phyloP scores from a whole-genome alignment of 2,888 invertebrate species.

The Nomada flava region DNA sequence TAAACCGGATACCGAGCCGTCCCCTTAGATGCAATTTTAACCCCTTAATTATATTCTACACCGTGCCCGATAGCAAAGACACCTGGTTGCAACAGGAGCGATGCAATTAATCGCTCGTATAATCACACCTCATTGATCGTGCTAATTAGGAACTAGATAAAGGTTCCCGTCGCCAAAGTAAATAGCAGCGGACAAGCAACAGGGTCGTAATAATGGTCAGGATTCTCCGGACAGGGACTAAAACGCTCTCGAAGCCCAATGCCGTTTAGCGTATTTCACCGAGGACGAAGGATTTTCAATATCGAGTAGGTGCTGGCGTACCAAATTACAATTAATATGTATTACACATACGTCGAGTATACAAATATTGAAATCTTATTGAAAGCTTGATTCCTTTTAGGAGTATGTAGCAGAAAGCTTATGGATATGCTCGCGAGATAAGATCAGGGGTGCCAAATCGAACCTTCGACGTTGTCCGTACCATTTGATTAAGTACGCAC shows the following conservation, averaged over 20 bases:
- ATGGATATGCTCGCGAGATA: background rate
- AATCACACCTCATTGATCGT: conserved; percentile 41
- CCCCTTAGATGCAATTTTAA: background rate
- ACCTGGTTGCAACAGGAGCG: background rate
- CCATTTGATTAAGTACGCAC: conserved; percentile 1
- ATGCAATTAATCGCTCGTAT: conserved; percentile 34
- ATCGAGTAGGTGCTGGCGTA: background rate
- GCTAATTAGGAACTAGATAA: conserved; percentile 19
- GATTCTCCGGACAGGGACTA: background rate
- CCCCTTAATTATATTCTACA: conserved; percentile 20
- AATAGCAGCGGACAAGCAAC: conserved; percentile 7
- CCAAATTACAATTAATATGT: no score
- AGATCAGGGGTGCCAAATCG: background rate
- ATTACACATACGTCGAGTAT: no score
- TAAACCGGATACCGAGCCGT: background rate
- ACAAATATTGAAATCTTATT: background rate
- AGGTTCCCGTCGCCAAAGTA: background rate
- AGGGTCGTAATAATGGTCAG: background rate
- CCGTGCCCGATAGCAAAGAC: conserved; percentile 36
- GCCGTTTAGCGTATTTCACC: background rate
- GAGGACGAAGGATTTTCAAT: background rate
- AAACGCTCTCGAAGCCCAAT: background rate
- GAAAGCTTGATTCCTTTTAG: no score
- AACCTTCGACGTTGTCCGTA: background rate
- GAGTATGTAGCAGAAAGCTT: no score